Conservation (phyloP, 2,888 invertebrate genomes). For the Diarsia brunnea region DNA sequence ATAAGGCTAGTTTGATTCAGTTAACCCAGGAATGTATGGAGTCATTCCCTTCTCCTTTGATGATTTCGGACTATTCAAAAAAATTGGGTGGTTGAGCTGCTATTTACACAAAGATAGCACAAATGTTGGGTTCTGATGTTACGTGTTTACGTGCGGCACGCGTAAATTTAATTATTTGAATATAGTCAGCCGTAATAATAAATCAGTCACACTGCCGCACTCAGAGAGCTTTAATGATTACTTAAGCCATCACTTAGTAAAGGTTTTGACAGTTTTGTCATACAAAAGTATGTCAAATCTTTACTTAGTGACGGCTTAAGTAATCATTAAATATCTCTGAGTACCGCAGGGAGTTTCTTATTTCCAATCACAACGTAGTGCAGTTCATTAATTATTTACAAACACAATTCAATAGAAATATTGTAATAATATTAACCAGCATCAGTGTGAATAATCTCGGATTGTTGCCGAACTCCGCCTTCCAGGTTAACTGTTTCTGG, state of each 20-base stretch:
- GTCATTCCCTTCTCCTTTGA: too few relatives aligned
- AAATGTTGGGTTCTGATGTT: not conserved
- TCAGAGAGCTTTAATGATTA: too few relatives aligned
- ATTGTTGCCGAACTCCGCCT: constrained; percentile 1
- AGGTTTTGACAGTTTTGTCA: too few relatives aligned
- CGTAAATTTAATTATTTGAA: not conserved
- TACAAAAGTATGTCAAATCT: too few relatives aligned
- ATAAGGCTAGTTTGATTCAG: too few relatives aligned
- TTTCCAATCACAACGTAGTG: not conserved
- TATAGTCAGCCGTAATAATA: not conserved
- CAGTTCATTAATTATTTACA: not conserved
- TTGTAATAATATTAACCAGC: not conserved
- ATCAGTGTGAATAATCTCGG: constrained; percentile 14
- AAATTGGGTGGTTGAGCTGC: not conserved
- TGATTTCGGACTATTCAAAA: too few relatives aligned
- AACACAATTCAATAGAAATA: constrained; percentile 6
- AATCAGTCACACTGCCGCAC: not conserved
- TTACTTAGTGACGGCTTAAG: too few relatives aligned
- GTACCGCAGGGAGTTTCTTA: too few relatives aligned
- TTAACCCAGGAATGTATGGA: too few relatives aligned
- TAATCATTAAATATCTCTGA: too few relatives aligned
- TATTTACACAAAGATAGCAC: not conserved
- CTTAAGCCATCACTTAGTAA: too few relatives aligned
- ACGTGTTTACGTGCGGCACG: too few relatives aligned
- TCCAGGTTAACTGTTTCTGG: constrained; percentile 21